Base-by-base conservation (phyloP, 2,888 invertebrate genomes). In the Erpobdella octoculata region DNA sequence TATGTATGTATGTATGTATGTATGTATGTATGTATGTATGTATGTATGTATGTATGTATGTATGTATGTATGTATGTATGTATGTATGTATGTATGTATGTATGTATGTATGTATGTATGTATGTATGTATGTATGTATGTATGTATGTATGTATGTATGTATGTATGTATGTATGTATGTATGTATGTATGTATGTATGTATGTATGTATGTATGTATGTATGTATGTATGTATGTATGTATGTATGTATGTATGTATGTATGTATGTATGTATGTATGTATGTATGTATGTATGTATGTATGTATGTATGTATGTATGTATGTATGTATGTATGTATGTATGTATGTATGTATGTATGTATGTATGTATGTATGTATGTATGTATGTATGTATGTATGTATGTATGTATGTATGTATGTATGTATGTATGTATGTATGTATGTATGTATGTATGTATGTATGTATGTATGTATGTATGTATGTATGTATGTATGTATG, bases 11-110 rank as follows among this genome's bases (percentile, higher is more conserved):
- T 59, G 59, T 59, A 59, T 59, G 59, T 59, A 59, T 59, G 59
- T 59, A 59, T 59, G 59, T 59, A 59, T 59, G 59, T 59, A 59
- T 59, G 59, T 59, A 59, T 59, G 59, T 59, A 59, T 59, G 59
- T 59, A 59, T 59, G 59, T 59, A 59, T 59, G 59, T 59, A 59
- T 59, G 59, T 59, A 59, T 59, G 59, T 59, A 59, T 59, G 59
- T 59, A 59, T 59, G 59, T 59, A 59, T 59, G 59, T 59, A 59
- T 59, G 59, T 59, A 59, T 59, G 67, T 15, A 66, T 59, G 59
- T 59, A 59, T 59, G 59, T 59, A 59, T 59, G 59, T 59, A 59
- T 59, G 59, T 59, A 59, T 59, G 59, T 59, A 59, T 59, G 59
- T 59, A 59, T 59, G 59, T 59, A 59, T 59, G 59, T 59, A 59